Conservation (phyloP, 2,113 vertebrate species). For the Amazona guildingii region DNA sequence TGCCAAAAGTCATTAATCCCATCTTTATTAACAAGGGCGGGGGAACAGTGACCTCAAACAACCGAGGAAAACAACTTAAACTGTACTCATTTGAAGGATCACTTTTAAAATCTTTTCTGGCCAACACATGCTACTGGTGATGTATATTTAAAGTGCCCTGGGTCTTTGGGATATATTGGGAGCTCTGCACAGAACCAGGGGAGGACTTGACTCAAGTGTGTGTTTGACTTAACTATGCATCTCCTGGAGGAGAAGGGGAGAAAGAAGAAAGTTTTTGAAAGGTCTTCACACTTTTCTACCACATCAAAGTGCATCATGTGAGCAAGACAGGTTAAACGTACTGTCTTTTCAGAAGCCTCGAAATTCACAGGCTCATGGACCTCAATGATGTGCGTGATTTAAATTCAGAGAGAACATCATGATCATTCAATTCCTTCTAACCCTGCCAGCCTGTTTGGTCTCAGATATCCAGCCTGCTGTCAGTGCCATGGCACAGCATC, state of each 20-base stretch:
- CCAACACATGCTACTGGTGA: neutral
- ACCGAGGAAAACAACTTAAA: slow-evolving; percentile 71
- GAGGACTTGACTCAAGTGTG: neutral
- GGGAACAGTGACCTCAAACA: slow-evolving; percentile 74
- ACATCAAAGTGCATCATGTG: neutral
- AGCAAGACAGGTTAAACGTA: neutral
- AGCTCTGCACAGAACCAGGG: neutral
- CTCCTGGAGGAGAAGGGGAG: neutral
- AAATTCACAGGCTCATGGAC: neutral
- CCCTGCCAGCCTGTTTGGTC: neutral
- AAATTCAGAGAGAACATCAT: neutral
- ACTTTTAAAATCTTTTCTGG: slow-evolving; percentile 5
- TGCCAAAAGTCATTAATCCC: slow-evolving; percentile 79
- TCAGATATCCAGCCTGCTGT: neutral
- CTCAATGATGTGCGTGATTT: neutral
- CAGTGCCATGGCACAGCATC: neutral
- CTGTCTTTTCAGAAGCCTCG: neutral
- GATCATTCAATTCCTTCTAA: neutral
- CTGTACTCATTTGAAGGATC: slow-evolving; percentile 13
- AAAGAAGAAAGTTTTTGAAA: neutral
- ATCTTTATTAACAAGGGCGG: slow-evolving; percentile 71
- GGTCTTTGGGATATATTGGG: neutral
- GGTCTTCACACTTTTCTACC: neutral
- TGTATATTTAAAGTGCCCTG: rapidly evolving
- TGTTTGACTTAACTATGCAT: neutral